Evolutionary conservation across 1,140 invertebrate species (phyloP), one percentile per base, ranked within the genome.

Genomic region (Rhizoglyphus robini): DNA sequence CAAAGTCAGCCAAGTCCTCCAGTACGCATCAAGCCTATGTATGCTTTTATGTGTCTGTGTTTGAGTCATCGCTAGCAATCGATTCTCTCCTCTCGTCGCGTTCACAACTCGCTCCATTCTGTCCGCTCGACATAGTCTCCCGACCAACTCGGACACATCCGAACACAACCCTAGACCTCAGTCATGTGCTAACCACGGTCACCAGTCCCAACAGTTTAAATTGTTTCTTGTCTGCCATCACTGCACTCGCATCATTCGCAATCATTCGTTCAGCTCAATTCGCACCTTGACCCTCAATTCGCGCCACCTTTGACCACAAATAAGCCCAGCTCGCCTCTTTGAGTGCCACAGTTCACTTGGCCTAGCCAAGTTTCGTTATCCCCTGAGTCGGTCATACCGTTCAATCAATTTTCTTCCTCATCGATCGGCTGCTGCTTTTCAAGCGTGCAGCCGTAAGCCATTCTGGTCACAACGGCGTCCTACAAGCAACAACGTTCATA

Each of bases 381-480:
- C 36, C 36, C 36, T 8, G 36, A 11, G 36, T 41, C n/a, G n/a
- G n/a, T n/a, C n/a, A n/a, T n/a, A n/a, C n/a, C n/a, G n/a, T n/a
- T n/a, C n/a, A n/a, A n/a, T 18, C 36, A 41, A 41, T 41, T 41
- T 8, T 18, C 36, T 8, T 11, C 36, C 36, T 41, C 36, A 18
- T 41, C 18, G 36, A 41, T 41, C 29, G 38, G 61, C 20, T 65
- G 29, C 64, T 49, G 51, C 38, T 36, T n/a, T 65, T 60, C 62
- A 20, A 36, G 51, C 31, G n/a, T 62, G 29, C 29, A 38, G 13
- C 51, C 59, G 15, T 63, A 30, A 32, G 11, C 15, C 3, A 32
- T 41, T 1, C 20, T 23, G 65, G 47, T 47, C 68, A 67, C 57
- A 38, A 70, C 70, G 70, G 70, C 70, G 51, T 57, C 65, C 36